A percentile compares a stretch with the other conserved stretches of the same genome.
Conservation (phyloP, 2,888 invertebrate species). For the Argynnis bischoffii region DNA sequence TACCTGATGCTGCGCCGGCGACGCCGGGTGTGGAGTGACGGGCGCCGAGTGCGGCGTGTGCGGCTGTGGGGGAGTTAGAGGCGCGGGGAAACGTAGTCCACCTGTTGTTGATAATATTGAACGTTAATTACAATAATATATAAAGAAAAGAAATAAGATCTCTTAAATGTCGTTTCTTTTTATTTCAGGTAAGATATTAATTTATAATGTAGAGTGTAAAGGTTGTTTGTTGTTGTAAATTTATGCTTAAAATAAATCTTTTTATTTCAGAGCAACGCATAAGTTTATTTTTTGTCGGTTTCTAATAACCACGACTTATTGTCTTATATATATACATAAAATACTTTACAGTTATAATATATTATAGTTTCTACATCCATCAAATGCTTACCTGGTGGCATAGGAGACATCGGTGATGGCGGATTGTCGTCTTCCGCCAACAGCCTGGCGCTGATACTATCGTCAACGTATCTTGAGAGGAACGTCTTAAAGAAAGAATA, state of each 20-base stretch:
- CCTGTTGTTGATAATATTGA: conserved; percentile 45
- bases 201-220: too few species aligned
- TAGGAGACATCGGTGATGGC: conserved; percentile 94
- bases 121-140: not conserved
- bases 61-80: conserved; percentile 87
- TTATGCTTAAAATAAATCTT: too few species aligned
- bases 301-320: too few species aligned
- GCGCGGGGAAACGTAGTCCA: conserved; percentile 91
- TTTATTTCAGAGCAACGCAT: too few species aligned
- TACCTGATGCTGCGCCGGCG: conserved; percentile 83
- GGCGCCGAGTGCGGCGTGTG: conserved; percentile 86
- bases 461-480: conserved; percentile 96
- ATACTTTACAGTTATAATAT: too few species aligned
- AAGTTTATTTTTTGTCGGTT: too few species aligned
- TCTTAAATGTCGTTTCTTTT: too few species aligned
- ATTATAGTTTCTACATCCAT: too few species aligned
- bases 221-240: too few species aligned
- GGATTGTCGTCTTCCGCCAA: conserved; percentile 98
- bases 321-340: too few species aligned
- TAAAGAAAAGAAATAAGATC: too few species aligned
- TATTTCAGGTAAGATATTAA: too few species aligned
- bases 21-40: conserved; percentile 78
- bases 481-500: conserved; percentile 83
- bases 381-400: conserved; percentile 76
- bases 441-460: conserved; percentile 89